Conservation (phyloP, 2,797 vertebrate species). For the Scolopax rusticola region DNA sequence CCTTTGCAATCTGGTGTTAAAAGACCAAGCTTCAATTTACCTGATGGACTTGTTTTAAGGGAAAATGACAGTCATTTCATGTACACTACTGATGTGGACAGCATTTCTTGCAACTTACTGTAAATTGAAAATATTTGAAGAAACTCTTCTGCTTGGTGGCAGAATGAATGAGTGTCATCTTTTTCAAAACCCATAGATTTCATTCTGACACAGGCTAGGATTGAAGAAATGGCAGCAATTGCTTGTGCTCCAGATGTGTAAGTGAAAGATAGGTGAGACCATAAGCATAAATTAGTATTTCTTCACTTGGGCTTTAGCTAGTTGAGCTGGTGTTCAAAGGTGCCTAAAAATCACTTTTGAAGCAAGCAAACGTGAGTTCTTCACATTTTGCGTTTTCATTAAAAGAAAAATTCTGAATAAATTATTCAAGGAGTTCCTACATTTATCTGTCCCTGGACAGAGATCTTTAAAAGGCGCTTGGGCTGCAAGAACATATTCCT, state of each 20-base stretch:
- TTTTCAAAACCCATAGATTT: neutral
- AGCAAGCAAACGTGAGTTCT: neutral
- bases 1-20: neutral
- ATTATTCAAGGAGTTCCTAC: neutral
- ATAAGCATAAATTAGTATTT: neutral
- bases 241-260: neutral
- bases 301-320: neutral
- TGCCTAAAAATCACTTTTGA: neutral
- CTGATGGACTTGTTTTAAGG: neutral
- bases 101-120: neutral
- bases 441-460: neutral
- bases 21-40: neutral
- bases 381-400: neutral
- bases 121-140: neutral
- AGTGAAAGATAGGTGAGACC: neutral
- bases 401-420: neutral
- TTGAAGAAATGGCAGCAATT: neutral
- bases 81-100: neutral
- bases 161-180: neutral
- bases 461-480: neutral
- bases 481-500: fast-evolving
- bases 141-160: neutral
- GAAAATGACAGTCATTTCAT: neutral
- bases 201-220: neutral
- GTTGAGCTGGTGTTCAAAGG: neutral